Evolutionary conservation across 2,888 invertebrate genomes (phyloP), one percentile per base, ranked within the genome.

Genomic region (Parnassius apollo): DNA sequence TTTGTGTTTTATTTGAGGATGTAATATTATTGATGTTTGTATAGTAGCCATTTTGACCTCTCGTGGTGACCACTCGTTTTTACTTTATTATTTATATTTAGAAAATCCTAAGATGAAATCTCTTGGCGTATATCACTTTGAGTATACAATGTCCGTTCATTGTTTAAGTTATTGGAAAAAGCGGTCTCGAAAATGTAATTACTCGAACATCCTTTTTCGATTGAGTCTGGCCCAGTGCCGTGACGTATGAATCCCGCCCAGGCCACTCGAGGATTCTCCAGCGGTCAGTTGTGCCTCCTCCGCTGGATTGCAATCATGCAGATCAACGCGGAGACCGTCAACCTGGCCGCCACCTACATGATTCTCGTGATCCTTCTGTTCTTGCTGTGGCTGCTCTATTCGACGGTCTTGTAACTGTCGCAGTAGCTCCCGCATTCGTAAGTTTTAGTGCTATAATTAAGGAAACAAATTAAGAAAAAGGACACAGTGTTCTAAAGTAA

Each of bases 271-370:
- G 73, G 77, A 76, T 78, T 76, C 75, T 76, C 75, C 69, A 68
- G 69, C 75, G 77, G 65, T 80, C 85, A 85, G 88, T 86, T 68
- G 78, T 72, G 73, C 62, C 62, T 61, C 57, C 60, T 71, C 75
- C 73, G 74, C 69, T 72, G 73, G 72, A 73, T 73, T 73, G 80
- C 80, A 76, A 78, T 72, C 85, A 92, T 92, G 92, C 85, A 90
- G 75, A 85, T 90, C 80, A 92, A 92, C 86, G 91, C 92, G 45
- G 95, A 95, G 85, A 93, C 94, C 53, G 93, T 93, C 60, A 95
- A 94, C 81, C 90, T 95, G 71, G 92, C 95, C 59, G 94, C 95
- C 73, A 95, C 95, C 61, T 95, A 95, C 79, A 88, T 94, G 82
- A 95, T 95, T 80, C 91, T 95, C 61, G 93, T 95, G 66, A 85